Evolutionary conservation across 2,888 invertebrate genomes (phyloP).

Genomic region (Epistrophe grossulariae): DNA sequence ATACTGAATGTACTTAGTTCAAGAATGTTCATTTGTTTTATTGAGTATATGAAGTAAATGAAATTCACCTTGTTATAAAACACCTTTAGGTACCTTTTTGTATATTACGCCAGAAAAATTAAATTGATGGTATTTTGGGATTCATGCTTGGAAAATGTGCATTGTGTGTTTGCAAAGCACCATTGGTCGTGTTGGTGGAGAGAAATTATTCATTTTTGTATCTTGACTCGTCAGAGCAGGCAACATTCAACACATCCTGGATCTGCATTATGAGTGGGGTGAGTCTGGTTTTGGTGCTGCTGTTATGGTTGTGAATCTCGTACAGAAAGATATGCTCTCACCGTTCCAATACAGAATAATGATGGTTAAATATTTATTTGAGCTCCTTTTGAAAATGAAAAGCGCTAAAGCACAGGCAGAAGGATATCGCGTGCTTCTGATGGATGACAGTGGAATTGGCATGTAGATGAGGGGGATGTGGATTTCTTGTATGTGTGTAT

Average conservation of each 20-base stretch:
- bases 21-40: background rate
- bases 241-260: slow-evolving; percentile 28
- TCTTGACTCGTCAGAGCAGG: slow-evolving; percentile 30
- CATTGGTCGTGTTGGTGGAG: slow-evolving; percentile 28
- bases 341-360: slow-evolving; percentile 55
- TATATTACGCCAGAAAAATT: slow-evolving; percentile 20
- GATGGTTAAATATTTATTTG: slow-evolving; percentile 73
- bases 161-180: slow-evolving; percentile 34
- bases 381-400: slow-evolving; percentile 62
- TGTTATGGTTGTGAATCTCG: background rate
- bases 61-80: slow-evolving; percentile 2
- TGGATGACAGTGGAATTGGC: slow-evolving; percentile 8
- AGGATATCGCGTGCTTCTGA: slow-evolving; percentile 51
- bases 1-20: no score
- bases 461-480: background rate
- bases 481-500: background rate
- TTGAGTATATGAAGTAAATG: background rate
- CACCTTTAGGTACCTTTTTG: background rate
- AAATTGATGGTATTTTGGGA: slow-evolving; percentile 21
- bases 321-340: slow-evolving; percentile 9
- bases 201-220: slow-evolving; percentile 67
- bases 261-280: background rate
- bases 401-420: slow-evolving; percentile 24
- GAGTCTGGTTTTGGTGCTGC: background rate
- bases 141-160: slow-evolving; percentile 15